A percentile compares a stretch with the other conserved stretches of the same genome.
phyloP scores from a whole-genome alignment of 2,113 vertebrate species.

The Marcusenius ussheri region DNA sequence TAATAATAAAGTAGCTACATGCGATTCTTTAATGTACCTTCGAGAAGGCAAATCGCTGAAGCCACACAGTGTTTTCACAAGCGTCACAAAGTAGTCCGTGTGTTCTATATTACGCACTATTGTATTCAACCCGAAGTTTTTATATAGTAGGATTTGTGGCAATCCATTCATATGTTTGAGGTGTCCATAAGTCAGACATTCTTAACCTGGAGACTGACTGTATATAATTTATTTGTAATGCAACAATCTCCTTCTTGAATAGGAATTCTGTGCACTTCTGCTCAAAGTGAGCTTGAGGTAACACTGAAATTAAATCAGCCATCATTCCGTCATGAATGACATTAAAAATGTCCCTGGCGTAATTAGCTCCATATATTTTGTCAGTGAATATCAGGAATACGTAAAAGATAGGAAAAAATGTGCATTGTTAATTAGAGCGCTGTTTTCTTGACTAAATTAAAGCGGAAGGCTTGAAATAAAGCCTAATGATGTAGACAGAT shows the following conservation, averaged over 20 bases:
- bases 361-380: background rate
- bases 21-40: background rate
- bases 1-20: background rate
- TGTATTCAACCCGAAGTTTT: background rate
- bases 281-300: background rate
- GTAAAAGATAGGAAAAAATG: background rate
- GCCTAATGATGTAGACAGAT: conserved; percentile 19
- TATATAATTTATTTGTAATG: background rate
- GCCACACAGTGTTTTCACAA: background rate
- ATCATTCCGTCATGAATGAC: background rate
- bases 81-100: background rate
- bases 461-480: conserved; percentile 22
- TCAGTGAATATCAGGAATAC: background rate
- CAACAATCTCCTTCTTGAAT: background rate
- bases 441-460: conserved; percentile 14
- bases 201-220: background rate
- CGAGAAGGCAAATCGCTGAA: background rate
- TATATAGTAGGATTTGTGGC: background rate
- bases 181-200: background rate
- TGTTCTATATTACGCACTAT: background rate
- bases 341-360: background rate
- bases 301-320: background rate
- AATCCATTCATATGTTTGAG: background rate
- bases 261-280: background rate
- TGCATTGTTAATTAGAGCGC: background rate